These are phyloP conservation scores for Probaryconus sp. DNA, from an alignment of 1,140 invertebrate genomes.

Conservation along the genomic window DNA sequence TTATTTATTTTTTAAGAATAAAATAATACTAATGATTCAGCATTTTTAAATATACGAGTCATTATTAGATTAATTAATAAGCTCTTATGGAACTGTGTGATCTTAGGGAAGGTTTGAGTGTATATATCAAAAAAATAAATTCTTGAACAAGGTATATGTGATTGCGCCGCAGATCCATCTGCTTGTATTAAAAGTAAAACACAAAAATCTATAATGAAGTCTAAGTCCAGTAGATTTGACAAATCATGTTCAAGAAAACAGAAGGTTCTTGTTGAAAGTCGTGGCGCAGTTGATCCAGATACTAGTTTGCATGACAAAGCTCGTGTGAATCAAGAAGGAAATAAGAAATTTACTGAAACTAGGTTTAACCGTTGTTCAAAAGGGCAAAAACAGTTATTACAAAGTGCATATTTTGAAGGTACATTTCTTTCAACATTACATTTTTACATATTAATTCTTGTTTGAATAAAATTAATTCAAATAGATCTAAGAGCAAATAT, in stretches of 20 bases:
- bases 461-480: no score
- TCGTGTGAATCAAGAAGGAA: slow-evolving; percentile 85
- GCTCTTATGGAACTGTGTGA: no score
- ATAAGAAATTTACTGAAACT: slow-evolving; percentile 88
- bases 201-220: slow-evolving; percentile 53
- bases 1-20: no score
- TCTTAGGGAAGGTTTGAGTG: no score
- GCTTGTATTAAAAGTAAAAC: slow-evolving; percentile 77
- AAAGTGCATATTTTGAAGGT: slow-evolving; percentile 93
- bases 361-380: slow-evolving; percentile 90
- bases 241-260: slow-evolving; percentile 81
- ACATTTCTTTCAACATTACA: background rate
- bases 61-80: no score
- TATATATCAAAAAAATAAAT: no score
- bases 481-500: no score
- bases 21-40: no score
- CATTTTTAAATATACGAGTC: no score
- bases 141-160: slow-evolving; percentile 87
- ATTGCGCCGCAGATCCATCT: slow-evolving; percentile 88
- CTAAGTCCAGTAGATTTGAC: slow-evolving; percentile 83
- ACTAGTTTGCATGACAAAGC: slow-evolving; percentile 87
- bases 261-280: slow-evolving; percentile 91
- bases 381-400: slow-evolving; percentile 95
- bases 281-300: slow-evolving; percentile 93
- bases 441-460: no score